Evolutionary conservation across 2,113 vertebrate genomes (phyloP).

Genomic region (Austrofundulus limnaeus): DNA sequence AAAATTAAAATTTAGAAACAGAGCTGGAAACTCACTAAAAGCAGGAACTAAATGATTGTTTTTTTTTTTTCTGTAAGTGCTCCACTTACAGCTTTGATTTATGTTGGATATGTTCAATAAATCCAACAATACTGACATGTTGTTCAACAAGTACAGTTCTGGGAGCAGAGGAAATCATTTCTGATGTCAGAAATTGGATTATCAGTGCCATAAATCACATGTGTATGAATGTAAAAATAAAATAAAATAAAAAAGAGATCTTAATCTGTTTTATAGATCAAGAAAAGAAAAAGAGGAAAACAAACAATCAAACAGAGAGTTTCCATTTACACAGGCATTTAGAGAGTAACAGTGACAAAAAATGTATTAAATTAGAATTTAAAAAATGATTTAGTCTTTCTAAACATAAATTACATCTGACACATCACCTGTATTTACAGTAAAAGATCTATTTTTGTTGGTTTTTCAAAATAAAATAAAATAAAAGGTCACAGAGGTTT

Average conservation of each 20-base stretch:
- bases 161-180: background rate
- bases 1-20: constrained; percentile 34
- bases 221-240: background rate
- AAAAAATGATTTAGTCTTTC: background rate
- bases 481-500: background rate
- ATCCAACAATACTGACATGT: background rate
- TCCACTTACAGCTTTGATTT: constrained; percentile 10
- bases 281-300: background rate
- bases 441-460: background rate
- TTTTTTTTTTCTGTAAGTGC: constrained; percentile 6
- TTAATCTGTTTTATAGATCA: constrained; percentile 2
- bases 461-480: constrained; percentile 1
- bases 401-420: background rate
- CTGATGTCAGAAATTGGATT: constrained; percentile 12
- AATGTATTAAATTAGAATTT: background rate
- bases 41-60: background rate
- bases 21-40: constrained; percentile 34
- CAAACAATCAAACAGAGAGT: background rate
- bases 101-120: background rate
- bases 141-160: background rate
- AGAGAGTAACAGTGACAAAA: background rate
- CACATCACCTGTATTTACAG: background rate
- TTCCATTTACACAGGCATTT: background rate
- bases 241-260: background rate
- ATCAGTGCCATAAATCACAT: constrained; percentile 27